phyloP scores from a whole-genome alignment of 2,113 vertebrate species.

The Pseudopipra pipra region DNA sequence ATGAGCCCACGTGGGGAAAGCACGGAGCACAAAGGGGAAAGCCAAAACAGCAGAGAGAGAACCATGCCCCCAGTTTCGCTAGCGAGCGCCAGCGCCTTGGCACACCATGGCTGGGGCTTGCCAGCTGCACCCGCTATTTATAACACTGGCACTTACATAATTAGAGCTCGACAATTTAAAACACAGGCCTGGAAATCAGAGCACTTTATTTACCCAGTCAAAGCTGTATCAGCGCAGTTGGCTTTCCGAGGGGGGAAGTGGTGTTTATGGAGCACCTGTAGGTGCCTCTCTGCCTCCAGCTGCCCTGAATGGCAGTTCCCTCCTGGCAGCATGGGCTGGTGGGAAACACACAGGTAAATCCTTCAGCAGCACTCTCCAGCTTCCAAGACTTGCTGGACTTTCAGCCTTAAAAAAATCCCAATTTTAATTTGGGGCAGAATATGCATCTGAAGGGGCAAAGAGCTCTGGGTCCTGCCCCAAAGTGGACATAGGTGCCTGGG shows the following conservation, averaged over 20 bases:
- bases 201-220: not conserved
- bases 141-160: not conserved
- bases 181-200: not conserved
- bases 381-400: not conserved
- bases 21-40: accelerated
- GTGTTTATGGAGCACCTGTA: not conserved
- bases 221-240: not conserved
- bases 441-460: not conserved
- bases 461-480: not conserved
- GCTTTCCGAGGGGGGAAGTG: not conserved
- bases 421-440: not conserved
- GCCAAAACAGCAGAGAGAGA: not conserved
- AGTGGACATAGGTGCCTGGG: accelerated
- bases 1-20: not conserved
- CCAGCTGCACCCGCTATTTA: not conserved
- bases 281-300: not conserved
- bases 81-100: accelerated
- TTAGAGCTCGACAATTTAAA: not conserved
- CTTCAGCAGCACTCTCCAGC: accelerated
- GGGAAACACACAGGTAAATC: not conserved
- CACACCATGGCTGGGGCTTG: not conserved
- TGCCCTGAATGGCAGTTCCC: accelerated
- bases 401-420: not conserved
- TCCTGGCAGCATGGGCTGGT: not conserved
- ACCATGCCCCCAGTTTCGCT: not conserved